These are phyloP conservation scores for Cheilosia pagana DNA, from an alignment of 2,888 invertebrate species.

Conservation along the genomic window DNA sequence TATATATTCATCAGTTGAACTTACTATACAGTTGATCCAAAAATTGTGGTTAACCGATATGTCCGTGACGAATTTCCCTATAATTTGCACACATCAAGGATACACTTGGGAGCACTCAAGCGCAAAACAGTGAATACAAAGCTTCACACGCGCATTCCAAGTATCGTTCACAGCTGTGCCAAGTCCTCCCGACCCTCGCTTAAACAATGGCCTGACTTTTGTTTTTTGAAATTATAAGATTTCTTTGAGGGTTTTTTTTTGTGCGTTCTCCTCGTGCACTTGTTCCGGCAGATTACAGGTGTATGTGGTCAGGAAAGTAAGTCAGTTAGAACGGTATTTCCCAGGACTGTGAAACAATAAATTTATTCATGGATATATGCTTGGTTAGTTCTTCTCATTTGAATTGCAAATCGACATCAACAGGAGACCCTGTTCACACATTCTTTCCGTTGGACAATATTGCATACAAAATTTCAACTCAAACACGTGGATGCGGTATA, in stretches of 20 bases:
- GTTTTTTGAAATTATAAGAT: conserved; percentile 26
- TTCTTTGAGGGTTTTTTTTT: conserved; percentile 4
- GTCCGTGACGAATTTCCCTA: conserved; percentile 72
- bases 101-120: conserved; percentile 64
- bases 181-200: conserved; percentile 40
- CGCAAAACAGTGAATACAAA: conserved; percentile 58
- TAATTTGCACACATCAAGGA: conserved; percentile 71
- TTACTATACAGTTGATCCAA: conserved; percentile 45
- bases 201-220: conserved; percentile 5
- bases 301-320: conserved; percentile 25
- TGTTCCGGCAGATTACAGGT: conserved; percentile 51
- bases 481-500: background rate
- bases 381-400: conserved; percentile 57
- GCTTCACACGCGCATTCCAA: conserved; percentile 53
- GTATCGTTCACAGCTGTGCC: conserved; percentile 52
- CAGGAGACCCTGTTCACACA: conserved; percentile 14
- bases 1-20: conserved; percentile 43
- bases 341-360: conserved; percentile 49
- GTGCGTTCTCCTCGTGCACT: conserved; percentile 31
- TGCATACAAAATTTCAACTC: background rate
- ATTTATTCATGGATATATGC: conserved; percentile 65
- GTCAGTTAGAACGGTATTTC: conserved; percentile 57
- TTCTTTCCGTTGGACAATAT: conserved; percentile 8
- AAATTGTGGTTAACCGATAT: conserved; percentile 74
- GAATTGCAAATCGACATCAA: conserved; percentile 54